Evolutionary conservation across 37 sponge, comb jelly and placozoan genomes (phyloP).

Genomic region (Cliona cf. orientalis): DNA sequence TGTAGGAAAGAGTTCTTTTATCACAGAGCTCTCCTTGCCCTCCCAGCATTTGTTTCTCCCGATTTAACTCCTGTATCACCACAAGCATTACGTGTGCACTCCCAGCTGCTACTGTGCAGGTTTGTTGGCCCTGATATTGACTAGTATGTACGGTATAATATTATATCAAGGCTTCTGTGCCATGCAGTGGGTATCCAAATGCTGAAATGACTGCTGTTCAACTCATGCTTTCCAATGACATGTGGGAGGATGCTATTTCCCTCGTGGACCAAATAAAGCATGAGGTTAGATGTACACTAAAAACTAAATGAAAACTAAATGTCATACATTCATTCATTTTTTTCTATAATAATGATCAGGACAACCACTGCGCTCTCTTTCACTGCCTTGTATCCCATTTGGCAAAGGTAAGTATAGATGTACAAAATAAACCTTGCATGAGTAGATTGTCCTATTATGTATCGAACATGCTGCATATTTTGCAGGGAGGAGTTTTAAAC

Average conservation of each 20-base stretch:
- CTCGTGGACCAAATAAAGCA: constrained; percentile 28
- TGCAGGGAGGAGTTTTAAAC: constrained; percentile 31
- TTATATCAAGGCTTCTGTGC: not conserved
- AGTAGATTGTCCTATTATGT: not conserved
- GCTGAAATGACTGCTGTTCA: constrained; percentile 33
- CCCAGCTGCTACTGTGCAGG: constrained; percentile 67
- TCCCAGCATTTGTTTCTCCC: constrained; percentile 32
- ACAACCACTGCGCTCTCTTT: constrained; percentile 12
- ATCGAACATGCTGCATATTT: too few species aligned
- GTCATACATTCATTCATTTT: not conserved
- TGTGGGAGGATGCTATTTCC: constrained; percentile 72
- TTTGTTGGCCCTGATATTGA: not conserved
- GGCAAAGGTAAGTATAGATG: constrained; percentile 18
- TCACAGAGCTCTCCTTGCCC: constrained; percentile 61
- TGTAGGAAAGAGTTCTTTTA: constrained; percentile 62
- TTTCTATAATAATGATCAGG: not conserved
- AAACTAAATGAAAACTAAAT: not conserved
- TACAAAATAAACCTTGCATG: not conserved
- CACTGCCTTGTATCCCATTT: constrained; percentile 13
- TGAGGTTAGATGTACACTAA: not conserved
- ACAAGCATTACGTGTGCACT: constrained; percentile 48
- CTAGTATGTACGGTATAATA: not conserved
- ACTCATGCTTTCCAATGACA: constrained; percentile 37
- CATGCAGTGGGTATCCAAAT: constrained; percentile 38
- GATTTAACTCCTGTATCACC: not conserved